These are phyloP conservation scores for Cosmia trapezina DNA, from an alignment of 2,888 invertebrate species.

Conservation along the genomic window DNA sequence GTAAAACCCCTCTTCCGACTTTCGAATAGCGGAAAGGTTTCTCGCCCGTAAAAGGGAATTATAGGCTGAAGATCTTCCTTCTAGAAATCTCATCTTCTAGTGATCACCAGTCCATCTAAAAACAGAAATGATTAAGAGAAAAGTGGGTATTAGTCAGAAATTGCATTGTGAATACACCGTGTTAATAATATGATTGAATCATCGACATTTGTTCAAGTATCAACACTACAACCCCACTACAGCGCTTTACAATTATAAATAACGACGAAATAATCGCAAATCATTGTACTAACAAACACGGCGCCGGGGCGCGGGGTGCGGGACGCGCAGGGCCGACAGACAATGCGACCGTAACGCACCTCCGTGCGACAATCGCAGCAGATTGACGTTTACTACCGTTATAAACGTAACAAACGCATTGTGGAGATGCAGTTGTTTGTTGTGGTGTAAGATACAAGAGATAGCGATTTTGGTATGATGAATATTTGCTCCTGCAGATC, in stretches of 20 bases:
- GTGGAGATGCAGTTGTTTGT: constrained; percentile 56
- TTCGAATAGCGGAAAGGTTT: not conserved
- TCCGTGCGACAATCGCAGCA: constrained; percentile 64
- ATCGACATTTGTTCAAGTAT: constrained; percentile 42
- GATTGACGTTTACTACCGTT: constrained; percentile 81
- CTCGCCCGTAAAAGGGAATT: not conserved
- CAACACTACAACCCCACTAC: constrained; percentile 33
- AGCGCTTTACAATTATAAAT: constrained; percentile 38
- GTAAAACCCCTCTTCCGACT: not conserved
- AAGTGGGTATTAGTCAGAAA: not conserved
- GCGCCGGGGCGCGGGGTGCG: not conserved
- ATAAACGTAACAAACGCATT: constrained; percentile 77
- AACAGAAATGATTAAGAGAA: not conserved
- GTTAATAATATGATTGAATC: constrained; percentile 23
- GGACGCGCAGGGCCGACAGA: constrained; percentile 7
- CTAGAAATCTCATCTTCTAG: too few species aligned
- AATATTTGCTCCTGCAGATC: not conserved
- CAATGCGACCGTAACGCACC: constrained; percentile 51
- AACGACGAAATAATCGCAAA: constrained; percentile 55
- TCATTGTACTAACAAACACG: constrained; percentile 32
- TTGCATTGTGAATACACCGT: not conserved
- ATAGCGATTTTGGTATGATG: not conserved
- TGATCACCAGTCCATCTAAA: not conserved
- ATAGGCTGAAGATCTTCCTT: not conserved
- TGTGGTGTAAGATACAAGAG: constrained; percentile 17